These are phyloP conservation scores for Drosophila sordidula DNA, from an alignment of 2,888 invertebrate species.

Conservation along the genomic window DNA sequence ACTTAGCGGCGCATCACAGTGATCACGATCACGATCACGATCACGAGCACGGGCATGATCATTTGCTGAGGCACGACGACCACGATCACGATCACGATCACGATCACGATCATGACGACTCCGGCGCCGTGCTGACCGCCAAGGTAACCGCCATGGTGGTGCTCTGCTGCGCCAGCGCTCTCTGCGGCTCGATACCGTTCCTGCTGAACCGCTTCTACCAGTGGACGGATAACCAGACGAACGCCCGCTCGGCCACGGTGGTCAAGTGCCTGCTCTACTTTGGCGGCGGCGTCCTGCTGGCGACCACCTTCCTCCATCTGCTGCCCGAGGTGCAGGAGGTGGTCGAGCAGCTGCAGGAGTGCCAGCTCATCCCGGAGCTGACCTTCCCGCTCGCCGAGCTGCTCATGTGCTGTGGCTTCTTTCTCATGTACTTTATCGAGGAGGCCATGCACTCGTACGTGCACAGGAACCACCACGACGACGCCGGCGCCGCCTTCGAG, in stretches of 20 bases:
- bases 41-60: constrained; percentile 35
- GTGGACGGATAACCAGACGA: constrained; percentile 86
- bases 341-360: constrained; percentile 87
- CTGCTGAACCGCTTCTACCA: constrained; percentile 89
- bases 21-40: constrained; percentile 50
- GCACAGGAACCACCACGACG: constrained; percentile 85
- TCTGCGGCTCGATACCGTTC: constrained; percentile 91
- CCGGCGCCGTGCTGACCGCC: constrained; percentile 86
- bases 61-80: constrained; percentile 32
- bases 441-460: constrained; percentile 91
- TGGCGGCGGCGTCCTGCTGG: constrained; percentile 93
- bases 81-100: constrained; percentile 58
- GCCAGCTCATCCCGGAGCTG: constrained; percentile 85
- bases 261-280: constrained; percentile 90
- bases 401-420: constrained; percentile 91
- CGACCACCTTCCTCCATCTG: constrained; percentile 93
- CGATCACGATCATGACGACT: constrained; percentile 75
- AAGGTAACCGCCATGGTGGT: constrained; percentile 93
- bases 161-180: constrained; percentile 91
- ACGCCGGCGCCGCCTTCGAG: constrained; percentile 79
- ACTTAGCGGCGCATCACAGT: constrained; percentile 42
- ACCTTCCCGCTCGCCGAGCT: constrained; percentile 89
- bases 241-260: constrained; percentile 83
- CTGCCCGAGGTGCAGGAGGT: constrained; percentile 92
- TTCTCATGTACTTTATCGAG: constrained; percentile 92